A percentile compares a stretch with the other conserved stretches of the same genome.
Conservation (phyloP, 2,113 vertebrate species). For the Hippotragus niger region DNA sequence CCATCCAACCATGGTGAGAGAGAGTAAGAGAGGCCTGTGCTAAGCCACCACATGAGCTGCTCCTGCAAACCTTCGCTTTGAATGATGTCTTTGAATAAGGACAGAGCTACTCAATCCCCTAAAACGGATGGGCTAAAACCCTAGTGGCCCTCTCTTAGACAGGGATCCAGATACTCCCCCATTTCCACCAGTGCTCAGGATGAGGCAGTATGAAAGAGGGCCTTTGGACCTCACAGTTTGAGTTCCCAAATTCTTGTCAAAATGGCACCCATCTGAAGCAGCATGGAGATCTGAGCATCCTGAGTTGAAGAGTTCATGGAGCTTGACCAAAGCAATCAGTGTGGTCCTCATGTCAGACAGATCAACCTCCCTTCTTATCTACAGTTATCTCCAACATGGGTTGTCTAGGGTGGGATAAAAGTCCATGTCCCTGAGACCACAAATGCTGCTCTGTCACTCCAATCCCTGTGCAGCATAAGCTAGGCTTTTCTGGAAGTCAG, state of each 20-base stretch:
- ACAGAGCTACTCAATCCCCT: background rate
- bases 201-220: background rate
- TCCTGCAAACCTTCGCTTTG: background rate
- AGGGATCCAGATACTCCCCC: background rate
- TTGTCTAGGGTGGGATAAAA: background rate
- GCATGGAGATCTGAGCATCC: background rate
- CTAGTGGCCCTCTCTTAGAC: background rate
- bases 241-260: background rate
- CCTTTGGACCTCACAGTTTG: background rate
- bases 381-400: background rate
- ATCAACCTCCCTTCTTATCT: background rate
- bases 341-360: background rate
- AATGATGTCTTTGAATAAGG: background rate
- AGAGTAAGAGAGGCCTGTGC: background rate
- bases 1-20: background rate
- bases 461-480: background rate
- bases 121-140: background rate
- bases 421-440: background rate
- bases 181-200: background rate
- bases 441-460: background rate
- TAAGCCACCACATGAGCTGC: background rate
- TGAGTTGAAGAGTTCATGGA: background rate
- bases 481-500: background rate
- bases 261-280: background rate
- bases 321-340: background rate